A percentile compares a stretch with the other conserved stretches of the same genome.
Evolutionary conservation across 2,888 invertebrate genomes (phyloP).

Genomic region (Mythimna vitellina): DNA sequence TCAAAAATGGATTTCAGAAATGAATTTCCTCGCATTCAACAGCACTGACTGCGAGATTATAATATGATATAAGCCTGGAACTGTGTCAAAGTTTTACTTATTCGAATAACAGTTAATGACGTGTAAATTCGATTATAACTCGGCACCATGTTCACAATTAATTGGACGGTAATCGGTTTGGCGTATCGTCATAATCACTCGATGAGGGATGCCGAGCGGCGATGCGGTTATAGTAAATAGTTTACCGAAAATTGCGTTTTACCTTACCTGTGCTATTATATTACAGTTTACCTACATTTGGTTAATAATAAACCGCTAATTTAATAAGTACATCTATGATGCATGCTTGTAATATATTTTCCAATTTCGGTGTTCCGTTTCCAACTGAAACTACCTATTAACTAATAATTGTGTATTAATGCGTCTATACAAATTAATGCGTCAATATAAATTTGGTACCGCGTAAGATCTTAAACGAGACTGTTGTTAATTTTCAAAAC

Average conservation of each 20-base stretch:
- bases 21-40: constrained; percentile 24
- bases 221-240: constrained; percentile 43
- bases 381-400: not conserved
- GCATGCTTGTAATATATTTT: constrained; percentile 6
- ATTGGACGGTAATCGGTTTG: constrained; percentile 60
- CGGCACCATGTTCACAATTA: constrained; percentile 55
- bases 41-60: constrained; percentile 27
- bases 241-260: constrained; percentile 43
- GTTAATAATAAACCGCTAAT: constrained; percentile 14
- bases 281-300: constrained; percentile 16
- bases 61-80: constrained; percentile 31
- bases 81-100: constrained; percentile 54
- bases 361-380: constrained; percentile 4
- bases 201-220: constrained; percentile 34
- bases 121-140: constrained; percentile 57
- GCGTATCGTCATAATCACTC: constrained; percentile 53
- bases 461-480: not conserved
- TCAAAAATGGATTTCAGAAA: constrained; percentile 29
- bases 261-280: constrained; percentile 17
- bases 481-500: not conserved
- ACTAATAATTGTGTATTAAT: no score
- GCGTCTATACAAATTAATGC: no score
- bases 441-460: not conserved
- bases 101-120: constrained; percentile 53
- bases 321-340: constrained; percentile 3